Evolutionary conservation across 2,888 invertebrate species (phyloP), one percentile per base, ranked within the genome.

Genomic region (Ochropleura plecta): DNA sequence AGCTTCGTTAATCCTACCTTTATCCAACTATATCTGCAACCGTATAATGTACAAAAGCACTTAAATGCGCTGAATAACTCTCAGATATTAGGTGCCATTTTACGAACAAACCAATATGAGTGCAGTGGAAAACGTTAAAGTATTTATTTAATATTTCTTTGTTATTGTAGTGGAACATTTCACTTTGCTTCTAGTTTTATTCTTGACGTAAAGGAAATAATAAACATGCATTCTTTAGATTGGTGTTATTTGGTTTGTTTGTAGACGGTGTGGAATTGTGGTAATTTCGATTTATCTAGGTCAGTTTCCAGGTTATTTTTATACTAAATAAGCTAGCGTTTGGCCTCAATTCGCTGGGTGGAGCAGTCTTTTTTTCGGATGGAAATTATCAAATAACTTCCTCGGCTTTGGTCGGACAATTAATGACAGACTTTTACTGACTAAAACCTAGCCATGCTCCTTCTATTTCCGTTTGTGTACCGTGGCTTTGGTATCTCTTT

Each of bases 201-300:
- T 64, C 49, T 48, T 80, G 49, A 78, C 49, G 67, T 71, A 59
- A 46, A 70, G 51, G 14, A 46, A 82, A 78, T 82, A 82, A 78
- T 82, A 77, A 81, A 59, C 42, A 65, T 44, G 30, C 20, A 63
- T 81, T 67, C n/a, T 81, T 51, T 30, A 51, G 20, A 49, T 4
- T 14, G 0, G 46, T 67, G 30, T 73, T 62, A 73, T 55, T 66
- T 73, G 40, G 53, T 44, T 5, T 66, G 44, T 65, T 60, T 16
- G n/a, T 55, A 1, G 40, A n/a, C 64, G 59, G n/a, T 53, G 42
- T 60, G 64, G 40, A 80, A 60, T 42, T 60, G 42, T 48, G 0
- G 30, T 14, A 30, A 30, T 48, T 16, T 79, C 65, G 18, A 42
- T 14, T 60, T 1, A 30, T 64, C 16, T 20, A 20, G 18, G 46